phyloP scores from a whole-genome alignment of 2,797 vertebrate species.

The Dallia pectoralis region DNA sequence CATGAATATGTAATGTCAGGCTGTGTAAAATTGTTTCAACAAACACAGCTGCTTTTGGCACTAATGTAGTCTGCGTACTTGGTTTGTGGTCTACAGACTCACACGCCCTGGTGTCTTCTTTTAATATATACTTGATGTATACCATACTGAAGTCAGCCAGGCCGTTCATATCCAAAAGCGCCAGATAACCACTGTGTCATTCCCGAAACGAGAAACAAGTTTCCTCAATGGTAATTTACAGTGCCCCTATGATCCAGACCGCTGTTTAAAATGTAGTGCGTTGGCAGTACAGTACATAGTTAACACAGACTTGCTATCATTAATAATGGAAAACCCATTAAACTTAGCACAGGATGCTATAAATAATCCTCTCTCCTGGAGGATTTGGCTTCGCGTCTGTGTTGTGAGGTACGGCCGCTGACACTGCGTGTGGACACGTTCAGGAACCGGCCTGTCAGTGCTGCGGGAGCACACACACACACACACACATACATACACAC shows the following conservation, averaged over 20 bases:
- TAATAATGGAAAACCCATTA: conserved; percentile 65
- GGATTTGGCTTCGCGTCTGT: conserved; percentile 50
- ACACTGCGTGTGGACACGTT: neutral
- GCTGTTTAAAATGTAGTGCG: conserved; percentile 42
- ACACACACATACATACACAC: neutral
- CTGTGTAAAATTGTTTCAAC: conserved; percentile 12
- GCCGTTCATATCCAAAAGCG: conserved; percentile 24
- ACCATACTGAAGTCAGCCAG: neutral
- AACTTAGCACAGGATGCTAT: conserved; percentile 60
- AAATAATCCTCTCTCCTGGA: conserved; percentile 57
- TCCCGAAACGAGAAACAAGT: conserved; percentile 37
- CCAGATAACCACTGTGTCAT: conserved; percentile 33
- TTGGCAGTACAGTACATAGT: conserved; percentile 40
- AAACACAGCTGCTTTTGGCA: neutral
- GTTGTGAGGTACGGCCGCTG: conserved; percentile 8
- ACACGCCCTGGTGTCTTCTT: neutral
- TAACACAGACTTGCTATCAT: conserved; percentile 61
- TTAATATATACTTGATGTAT: neutral
- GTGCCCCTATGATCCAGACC: conserved; percentile 42
- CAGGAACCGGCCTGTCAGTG: conserved; percentile 13
- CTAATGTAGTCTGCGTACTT: neutral
- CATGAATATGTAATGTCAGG: neutral
- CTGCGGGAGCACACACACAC: conserved; percentile 29
- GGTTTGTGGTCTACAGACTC: neutral
- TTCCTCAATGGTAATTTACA: conserved; percentile 35